These are phyloP conservation scores for Parochlus steinenii DNA, from an alignment of 2,888 invertebrate genomes.

Conservation along the genomic window DNA sequence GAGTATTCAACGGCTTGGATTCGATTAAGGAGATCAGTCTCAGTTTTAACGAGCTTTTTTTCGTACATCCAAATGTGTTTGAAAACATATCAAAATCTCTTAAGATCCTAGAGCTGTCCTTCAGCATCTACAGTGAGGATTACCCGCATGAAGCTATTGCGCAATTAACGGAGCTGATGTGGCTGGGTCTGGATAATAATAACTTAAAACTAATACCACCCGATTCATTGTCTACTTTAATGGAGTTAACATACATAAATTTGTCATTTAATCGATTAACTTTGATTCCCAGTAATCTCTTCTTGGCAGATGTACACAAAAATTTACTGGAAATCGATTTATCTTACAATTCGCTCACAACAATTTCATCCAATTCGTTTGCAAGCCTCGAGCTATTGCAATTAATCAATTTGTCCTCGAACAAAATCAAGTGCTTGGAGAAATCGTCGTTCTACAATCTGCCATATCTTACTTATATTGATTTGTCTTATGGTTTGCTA, in stretches of 20 bases:
- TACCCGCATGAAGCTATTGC: constrained; percentile 61
- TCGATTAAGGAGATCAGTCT: constrained; percentile 75
- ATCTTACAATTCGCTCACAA: constrained; percentile 62
- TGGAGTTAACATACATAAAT: constrained; percentile 62
- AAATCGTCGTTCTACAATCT: constrained; percentile 60
- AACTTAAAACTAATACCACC: constrained; percentile 58
- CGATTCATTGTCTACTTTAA: constrained; percentile 51
- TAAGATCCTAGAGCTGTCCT: constrained; percentile 72
- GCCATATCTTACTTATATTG: constrained; percentile 61
- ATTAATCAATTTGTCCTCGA: constrained; percentile 62
- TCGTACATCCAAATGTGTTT: constrained; percentile 67
- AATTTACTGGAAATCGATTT: constrained; percentile 62
- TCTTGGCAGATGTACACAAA: constrained; percentile 50
- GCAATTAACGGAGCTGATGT: constrained; percentile 55
- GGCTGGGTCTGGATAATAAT: constrained; percentile 78
- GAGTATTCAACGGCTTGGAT: constrained; percentile 54
- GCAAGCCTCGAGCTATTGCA: constrained; percentile 52
- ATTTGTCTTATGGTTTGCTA: constrained; percentile 69
- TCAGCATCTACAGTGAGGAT: constrained; percentile 63
- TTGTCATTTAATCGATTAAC: constrained; percentile 71
- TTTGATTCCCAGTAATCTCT: constrained; percentile 47
- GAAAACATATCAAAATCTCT: constrained; percentile 56
- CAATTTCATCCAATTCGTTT: constrained; percentile 52
- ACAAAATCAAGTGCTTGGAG: constrained; percentile 53
- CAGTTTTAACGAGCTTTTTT: constrained; percentile 77